phyloP scores from a whole-genome alignment of 2,797 vertebrate species.

The Gymnopithys bicolor region DNA sequence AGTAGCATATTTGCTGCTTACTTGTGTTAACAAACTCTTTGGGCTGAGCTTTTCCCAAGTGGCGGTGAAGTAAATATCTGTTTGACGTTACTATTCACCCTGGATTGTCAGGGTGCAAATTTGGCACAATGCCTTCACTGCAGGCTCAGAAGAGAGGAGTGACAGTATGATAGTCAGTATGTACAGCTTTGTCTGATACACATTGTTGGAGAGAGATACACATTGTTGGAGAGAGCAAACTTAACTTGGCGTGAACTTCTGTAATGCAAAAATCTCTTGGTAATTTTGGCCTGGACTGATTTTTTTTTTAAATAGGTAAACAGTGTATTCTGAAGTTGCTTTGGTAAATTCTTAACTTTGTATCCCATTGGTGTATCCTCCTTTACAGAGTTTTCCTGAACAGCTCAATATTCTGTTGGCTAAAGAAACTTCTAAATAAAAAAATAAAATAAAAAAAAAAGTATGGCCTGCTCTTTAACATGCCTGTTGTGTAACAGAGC shows the following conservation, averaged over 20 bases:
- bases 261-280: background rate
- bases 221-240: background rate
- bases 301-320: background rate
- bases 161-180: background rate
- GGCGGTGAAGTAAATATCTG: fast-evolving
- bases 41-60: background rate
- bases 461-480: background rate
- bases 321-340: background rate
- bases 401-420: background rate
- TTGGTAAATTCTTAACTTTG: background rate
- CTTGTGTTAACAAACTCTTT: background rate
- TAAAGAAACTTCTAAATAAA: slow-evolving; percentile 4
- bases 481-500: slow-evolving; percentile 48
- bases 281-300: background rate
- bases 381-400: background rate
- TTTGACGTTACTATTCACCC: background rate
- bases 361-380: background rate
- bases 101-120: background rate
- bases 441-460: background rate
- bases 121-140: background rate
- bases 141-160: background rate
- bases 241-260: background rate
- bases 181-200: background rate
- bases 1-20: background rate
- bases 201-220: background rate